phyloP scores from a whole-genome alignment of 2,888 invertebrate genomes.

The Ceratothoa steindachneri region DNA sequence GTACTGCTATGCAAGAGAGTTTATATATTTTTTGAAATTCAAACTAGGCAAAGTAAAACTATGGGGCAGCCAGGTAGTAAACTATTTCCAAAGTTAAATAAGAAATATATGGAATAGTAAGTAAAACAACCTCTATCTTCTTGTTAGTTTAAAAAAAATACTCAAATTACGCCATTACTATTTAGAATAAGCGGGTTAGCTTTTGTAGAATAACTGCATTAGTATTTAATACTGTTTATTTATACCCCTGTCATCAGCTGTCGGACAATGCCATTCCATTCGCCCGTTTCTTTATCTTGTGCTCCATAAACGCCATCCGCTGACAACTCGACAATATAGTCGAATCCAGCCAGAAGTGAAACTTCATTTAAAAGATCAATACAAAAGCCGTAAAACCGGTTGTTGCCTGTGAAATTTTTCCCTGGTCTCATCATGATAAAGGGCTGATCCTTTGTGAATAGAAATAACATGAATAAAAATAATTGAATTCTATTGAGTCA shows the following conservation, averaged over 20 bases:
- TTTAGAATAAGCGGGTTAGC: no score
- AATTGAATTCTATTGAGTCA: not conserved
- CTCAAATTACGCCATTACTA: no score
- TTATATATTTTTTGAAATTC: no score
- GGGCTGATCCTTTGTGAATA: slow-evolving; percentile 46
- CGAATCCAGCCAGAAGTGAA: slow-evolving; percentile 35
- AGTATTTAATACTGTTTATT: no score
- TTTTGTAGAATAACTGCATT: no score
- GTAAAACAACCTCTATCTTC: no score
- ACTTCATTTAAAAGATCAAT: slow-evolving; percentile 62
- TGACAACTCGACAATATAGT: slow-evolving; percentile 50
- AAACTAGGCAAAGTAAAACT: no score
- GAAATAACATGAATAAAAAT: not conserved
- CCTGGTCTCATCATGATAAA: slow-evolving; percentile 51
- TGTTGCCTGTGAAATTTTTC: slow-evolving; percentile 63
- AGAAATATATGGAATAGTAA: no score
- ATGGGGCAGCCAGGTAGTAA: no score
- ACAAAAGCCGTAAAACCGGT: slow-evolving; percentile 73
- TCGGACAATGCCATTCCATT: slow-evolving; percentile 55
- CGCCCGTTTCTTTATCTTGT: slow-evolving; percentile 49
- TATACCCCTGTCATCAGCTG: slow-evolving; percentile 52
- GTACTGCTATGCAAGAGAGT: no score
- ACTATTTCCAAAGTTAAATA: no score
- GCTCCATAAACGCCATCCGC: slow-evolving; percentile 51
- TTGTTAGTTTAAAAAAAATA: no score